Evolutionary conservation across 2,888 invertebrate genomes (phyloP), one percentile per base, ranked within the genome.

Genomic region (Lissonota sp.): DNA sequence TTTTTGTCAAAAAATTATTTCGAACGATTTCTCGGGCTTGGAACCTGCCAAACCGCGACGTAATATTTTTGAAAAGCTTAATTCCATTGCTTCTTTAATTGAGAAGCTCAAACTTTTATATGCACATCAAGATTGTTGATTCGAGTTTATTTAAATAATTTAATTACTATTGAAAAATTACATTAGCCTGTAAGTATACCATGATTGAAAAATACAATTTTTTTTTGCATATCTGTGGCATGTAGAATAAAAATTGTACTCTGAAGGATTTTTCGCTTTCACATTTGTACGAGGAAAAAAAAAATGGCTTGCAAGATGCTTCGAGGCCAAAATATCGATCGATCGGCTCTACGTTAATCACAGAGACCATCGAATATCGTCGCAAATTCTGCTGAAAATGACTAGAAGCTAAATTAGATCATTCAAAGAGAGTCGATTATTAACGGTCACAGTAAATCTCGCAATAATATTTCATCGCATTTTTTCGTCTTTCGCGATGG

Each of bases 371-470:
- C 49, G 16, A 26, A n/a, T 6, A 55, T 74, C 7, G 53, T 55
- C 64, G 63, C 44, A 70, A 42, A 40, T 46, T 63, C 12, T 16
- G 49, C 66, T 63, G 55, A 37, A 62, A 71, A 76, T 82, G 83
- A 84, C 85, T 85, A 85, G 80, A 39, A 79, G 60, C 63, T 58
- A 72, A 67, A 69, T 44, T 39, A 69, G 49, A 64, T 37, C 42
- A 67, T 69, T 40, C 46, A 66, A 67, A 44, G 57, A 71, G 57
- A 74, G 42, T 37, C 64, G 37, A 44, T 26, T 26, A 26, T 26
- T 26, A 26, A 26, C 3, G 26, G 26, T 26, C 26, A 26, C 40
- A 26, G 12, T 6, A 14, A 39, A 49, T 58, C 64, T 53, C 60
- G 58, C 26, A 16, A 4, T 12, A 7, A 12, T 10, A 0, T 37